Percentiles rank a stretch among this genome's conserved stretches.
Evolutionary conservation across 2,113 vertebrate species (phyloP).

Genomic region (Panthera leo): DNA sequence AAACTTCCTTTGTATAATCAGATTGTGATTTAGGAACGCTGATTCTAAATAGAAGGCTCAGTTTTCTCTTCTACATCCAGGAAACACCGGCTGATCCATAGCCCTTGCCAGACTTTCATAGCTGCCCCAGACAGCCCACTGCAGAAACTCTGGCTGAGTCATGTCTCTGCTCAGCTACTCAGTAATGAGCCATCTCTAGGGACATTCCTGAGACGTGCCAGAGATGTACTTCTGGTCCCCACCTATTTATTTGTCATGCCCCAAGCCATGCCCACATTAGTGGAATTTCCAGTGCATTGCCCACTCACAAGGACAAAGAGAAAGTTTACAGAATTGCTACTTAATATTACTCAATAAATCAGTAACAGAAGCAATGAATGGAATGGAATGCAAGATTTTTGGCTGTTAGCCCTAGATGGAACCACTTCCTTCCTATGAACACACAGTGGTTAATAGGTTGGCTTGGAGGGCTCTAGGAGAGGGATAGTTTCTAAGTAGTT

Average conservation of each 20-base stretch:
- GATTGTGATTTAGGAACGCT: neutral
- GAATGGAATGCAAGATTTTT: constrained; percentile 66
- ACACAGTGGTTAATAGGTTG: constrained; percentile 27
- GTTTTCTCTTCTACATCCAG: neutral
- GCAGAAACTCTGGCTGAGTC: constrained; percentile 73
- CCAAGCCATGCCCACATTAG: constrained; percentile 51
- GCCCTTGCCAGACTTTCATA: neutral
- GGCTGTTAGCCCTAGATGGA: constrained; percentile 57
- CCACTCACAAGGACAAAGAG: constrained; percentile 16
- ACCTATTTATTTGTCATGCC: constrained; percentile 51
- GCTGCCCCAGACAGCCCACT: constrained; percentile 40
- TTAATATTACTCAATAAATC: constrained; percentile 67
- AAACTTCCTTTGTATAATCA: neutral
- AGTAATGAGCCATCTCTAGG: constrained; percentile 58
- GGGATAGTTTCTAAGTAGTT: neutral
- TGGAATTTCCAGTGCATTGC: constrained; percentile 47
- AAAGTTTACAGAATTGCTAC: neutral
- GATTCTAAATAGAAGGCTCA: constrained; percentile 16
- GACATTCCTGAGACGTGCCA: constrained; percentile 61
- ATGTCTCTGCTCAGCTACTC: constrained; percentile 50
- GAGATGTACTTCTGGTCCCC: constrained; percentile 52
- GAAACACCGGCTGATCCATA: neutral
- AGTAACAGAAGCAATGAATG: constrained; percentile 60
- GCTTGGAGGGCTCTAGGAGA: neutral
- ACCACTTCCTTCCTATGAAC: constrained; percentile 66